phyloP scores from a whole-genome alignment of 2,888 invertebrate species.

The Ophraella communa region DNA sequence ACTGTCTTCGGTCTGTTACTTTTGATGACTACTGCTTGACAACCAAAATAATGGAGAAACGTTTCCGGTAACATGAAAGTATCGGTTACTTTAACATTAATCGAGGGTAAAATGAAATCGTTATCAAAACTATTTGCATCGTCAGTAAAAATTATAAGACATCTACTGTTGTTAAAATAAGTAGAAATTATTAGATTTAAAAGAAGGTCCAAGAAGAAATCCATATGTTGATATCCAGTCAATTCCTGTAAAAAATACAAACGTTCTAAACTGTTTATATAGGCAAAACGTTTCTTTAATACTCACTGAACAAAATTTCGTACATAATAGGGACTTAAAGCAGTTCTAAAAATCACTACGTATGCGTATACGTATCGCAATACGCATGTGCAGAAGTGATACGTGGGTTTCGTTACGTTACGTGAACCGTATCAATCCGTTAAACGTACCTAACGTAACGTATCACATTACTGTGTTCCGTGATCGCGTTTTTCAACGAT shows the following conservation, averaged over 20 bases:
- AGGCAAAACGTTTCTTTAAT: neutral
- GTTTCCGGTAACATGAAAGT: conserved; percentile 18
- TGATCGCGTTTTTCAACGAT: no score
- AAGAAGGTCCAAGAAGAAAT: conserved; percentile 28
- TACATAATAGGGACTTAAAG: no score
- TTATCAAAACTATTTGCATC: conserved; percentile 29
- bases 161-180: conserved; percentile 39
- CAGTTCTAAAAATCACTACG: no score
- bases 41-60: conserved; percentile 45
- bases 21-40: conserved; percentile 44
- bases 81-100: conserved; percentile 28
- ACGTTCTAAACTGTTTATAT: neutral
- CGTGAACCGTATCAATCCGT: no score
- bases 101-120: conserved; percentile 15
- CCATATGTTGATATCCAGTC: no score
- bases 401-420: no score
- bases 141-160: conserved; percentile 38
- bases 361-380: no score
- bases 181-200: conserved; percentile 31
- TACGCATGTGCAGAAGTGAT: no score
- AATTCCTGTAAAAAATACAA: neutral
- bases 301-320: no score
- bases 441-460: no score
- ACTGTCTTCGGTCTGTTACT: conserved; percentile 32
- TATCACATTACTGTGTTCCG: no score